Conservation (phyloP, 2,113 vertebrate genomes). For the Myotis yumanensis region DNA sequence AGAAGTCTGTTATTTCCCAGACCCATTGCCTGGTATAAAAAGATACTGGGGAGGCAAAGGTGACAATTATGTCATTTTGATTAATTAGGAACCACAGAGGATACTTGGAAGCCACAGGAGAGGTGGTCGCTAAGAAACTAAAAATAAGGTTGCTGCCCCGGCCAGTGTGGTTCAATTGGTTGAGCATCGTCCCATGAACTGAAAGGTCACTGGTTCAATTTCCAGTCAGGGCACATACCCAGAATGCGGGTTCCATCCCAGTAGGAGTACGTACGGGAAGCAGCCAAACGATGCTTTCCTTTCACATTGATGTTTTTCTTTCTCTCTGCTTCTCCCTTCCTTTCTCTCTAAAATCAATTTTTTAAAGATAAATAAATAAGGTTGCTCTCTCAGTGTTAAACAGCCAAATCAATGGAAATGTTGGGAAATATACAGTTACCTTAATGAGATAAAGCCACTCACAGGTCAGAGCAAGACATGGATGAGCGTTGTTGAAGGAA, state of each 20-base stretch:
- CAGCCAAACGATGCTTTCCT: neutral
- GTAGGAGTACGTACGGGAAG: neutral
- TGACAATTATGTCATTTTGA: neutral
- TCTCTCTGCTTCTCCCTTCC: neutral
- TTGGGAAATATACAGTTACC: neutral
- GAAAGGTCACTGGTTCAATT: neutral
- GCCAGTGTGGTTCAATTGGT: neutral
- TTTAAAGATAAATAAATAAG: neutral
- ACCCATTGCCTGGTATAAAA: neutral
- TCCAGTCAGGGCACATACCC: neutral
- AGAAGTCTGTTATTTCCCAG: neutral
- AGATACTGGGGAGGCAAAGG: neutral
- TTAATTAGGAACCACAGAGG: neutral
- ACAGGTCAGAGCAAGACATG: neutral
- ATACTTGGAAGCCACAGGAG: neutral
- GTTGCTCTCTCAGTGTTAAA: neutral
- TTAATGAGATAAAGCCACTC: neutral
- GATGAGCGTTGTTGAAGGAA: neutral
- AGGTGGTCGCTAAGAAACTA: neutral
- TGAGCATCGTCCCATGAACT: neutral
- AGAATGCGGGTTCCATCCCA: neutral
- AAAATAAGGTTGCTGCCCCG: neutral
- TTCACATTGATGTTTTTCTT: neutral
- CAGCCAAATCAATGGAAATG: neutral
- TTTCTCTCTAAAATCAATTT: neutral